phyloP scores from a whole-genome alignment of 2,888 invertebrate genomes.

The Nomada ruficornis region DNA sequence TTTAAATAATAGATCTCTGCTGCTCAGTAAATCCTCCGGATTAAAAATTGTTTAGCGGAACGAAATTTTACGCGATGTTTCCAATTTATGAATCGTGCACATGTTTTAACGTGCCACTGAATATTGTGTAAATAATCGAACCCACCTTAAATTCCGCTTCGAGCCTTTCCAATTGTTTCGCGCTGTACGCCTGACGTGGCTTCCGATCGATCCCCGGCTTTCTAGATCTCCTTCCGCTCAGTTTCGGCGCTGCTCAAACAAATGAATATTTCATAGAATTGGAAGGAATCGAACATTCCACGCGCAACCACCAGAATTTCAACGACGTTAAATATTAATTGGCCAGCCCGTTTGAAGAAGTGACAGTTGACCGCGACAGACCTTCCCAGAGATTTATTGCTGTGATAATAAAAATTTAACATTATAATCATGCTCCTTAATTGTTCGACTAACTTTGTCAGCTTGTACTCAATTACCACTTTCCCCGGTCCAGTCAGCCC shows the following conservation, averaged over 20 bases:
- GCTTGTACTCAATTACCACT: conserved; percentile 75
- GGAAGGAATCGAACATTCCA: background rate
- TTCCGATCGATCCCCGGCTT: conserved; percentile 96
- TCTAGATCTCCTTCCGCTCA: conserved; percentile 91
- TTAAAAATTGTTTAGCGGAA: too few species aligned
- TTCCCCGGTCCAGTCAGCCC: conserved; percentile 61
- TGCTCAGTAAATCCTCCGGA: too few species aligned
- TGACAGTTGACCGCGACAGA: conserved; percentile 37
- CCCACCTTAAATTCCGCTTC: conserved; percentile 96
- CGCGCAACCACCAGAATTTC: conserved; percentile 7
- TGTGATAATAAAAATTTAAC: conserved; percentile 75
- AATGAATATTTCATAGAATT: conserved; percentile 16
- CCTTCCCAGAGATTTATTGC: conserved; percentile 65
- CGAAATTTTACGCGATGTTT: too few species aligned
- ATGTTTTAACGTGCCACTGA: background rate
- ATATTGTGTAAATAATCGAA: background rate
- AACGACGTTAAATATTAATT: conserved; percentile 30
- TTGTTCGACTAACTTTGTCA: conserved; percentile 68
- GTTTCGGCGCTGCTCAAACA: conserved; percentile 89
- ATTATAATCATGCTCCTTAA: conserved; percentile 71
- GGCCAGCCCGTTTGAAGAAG: background rate
- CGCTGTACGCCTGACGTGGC: conserved; percentile 98
- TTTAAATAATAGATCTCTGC: too few species aligned
- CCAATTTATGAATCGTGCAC: too few species aligned
- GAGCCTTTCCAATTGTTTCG: conserved; percentile 95